These are phyloP conservation scores for Nasua narica DNA, from an alignment of 2,797 vertebrate genomes.

Conservation along the genomic window DNA sequence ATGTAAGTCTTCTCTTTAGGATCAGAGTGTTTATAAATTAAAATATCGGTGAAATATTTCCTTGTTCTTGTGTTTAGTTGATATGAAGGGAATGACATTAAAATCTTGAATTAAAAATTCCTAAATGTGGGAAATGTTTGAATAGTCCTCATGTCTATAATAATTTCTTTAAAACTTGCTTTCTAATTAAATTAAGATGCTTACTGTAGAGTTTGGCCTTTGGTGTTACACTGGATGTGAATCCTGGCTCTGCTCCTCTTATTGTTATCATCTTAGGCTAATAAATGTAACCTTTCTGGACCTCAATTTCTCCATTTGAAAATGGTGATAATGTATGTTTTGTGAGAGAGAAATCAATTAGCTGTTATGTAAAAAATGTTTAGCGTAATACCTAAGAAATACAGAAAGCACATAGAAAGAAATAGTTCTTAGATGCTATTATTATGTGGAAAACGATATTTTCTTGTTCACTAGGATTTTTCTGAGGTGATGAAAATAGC, in stretches of 20 bases:
- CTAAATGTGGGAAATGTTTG: not conserved
- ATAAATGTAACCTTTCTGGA: not conserved
- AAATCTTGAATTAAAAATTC: not conserved
- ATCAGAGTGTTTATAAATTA: not conserved
- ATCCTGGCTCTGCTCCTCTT: not conserved
- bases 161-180: constrained; percentile 10
- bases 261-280: not conserved
- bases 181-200: constrained; percentile 24
- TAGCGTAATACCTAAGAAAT: not conserved
- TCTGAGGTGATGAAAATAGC: not conserved
- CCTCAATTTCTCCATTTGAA: not conserved
- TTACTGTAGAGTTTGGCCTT: not conserved
- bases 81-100: constrained; percentile 16
- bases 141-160: not conserved
- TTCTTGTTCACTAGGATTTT: not conserved
- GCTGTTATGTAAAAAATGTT: not conserved
- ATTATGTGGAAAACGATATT: not conserved
- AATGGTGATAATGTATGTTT: not conserved
- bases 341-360: not conserved
- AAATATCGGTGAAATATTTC: not conserved
- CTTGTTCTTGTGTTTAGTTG: not conserved
- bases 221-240: not conserved
- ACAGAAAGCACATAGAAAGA: not conserved
- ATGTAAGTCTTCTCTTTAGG: not conserved
- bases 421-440: constrained; percentile 14